These are phyloP conservation scores for Melanocharis versteri DNA, from an alignment of 2,113 vertebrate genomes.

Conservation along the genomic window DNA sequence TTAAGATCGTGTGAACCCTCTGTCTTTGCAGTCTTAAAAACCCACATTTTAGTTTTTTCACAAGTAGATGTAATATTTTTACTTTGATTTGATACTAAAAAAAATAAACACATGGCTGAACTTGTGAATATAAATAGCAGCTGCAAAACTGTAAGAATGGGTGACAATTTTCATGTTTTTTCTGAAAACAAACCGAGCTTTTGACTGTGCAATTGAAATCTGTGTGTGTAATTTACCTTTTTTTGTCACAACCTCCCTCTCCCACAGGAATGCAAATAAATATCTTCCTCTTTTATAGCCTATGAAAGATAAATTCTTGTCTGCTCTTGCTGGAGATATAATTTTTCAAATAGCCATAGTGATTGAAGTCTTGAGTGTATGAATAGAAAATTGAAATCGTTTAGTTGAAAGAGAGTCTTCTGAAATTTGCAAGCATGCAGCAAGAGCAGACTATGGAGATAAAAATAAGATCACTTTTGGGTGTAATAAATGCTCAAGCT, in stretches of 20 bases:
- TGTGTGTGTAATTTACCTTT: background rate
- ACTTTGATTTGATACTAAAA: background rate
- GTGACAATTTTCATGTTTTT: background rate
- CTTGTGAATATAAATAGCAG: background rate
- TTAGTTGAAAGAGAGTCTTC: background rate
- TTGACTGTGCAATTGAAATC: background rate
- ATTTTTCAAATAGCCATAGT: slow-evolving; percentile 14
- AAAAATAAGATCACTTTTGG: background rate
- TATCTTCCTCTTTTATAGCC: background rate
- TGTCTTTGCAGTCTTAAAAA: background rate
- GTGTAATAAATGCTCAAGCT: background rate
- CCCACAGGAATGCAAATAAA: background rate
- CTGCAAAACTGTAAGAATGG: background rate
- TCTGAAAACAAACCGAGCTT: background rate
- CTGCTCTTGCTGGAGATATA: background rate
- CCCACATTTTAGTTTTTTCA: background rate
- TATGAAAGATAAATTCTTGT: slow-evolving; percentile 20
- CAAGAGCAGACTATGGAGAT: background rate
- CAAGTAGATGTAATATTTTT: background rate
- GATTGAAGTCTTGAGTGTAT: background rate
- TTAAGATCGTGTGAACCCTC: background rate
- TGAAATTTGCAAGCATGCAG: background rate
- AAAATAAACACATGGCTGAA: background rate
- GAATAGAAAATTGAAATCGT: background rate
- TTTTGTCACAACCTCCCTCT: background rate